Percentiles rank a stretch among this genome's conserved stretches.
These are phyloP conservation scores for Eulemur mongoz DNA, from an alignment of 2,797 vertebrate genomes.

Conservation along the genomic window DNA sequence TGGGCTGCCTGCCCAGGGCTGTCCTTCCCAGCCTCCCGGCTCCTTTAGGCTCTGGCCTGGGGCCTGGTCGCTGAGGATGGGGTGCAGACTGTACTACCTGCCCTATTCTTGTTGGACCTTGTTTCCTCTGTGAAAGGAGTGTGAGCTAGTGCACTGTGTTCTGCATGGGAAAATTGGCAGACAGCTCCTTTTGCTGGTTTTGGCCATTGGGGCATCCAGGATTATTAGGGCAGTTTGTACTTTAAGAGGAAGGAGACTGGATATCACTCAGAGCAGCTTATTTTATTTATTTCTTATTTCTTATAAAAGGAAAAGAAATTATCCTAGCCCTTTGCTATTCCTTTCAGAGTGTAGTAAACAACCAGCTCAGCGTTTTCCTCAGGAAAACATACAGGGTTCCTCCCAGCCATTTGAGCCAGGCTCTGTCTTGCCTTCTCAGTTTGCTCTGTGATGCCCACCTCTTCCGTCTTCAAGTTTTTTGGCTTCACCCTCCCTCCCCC, in stretches of 20 bases:
- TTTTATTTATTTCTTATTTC: conserved; percentile 55
- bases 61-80: neutral
- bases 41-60: neutral
- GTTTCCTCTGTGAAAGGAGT: neutral
- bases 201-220: conserved; percentile 9
- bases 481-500: neutral
- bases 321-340: neutral
- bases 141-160: neutral
- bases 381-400: neutral
- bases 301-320: conserved; percentile 10
- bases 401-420: neutral
- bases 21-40: neutral
- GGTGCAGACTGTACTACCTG: neutral
- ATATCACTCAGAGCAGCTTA: conserved; percentile 43
- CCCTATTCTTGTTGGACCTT: neutral
- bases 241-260: conserved; percentile 34
- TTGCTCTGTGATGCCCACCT: neutral
- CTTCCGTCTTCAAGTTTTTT: neutral
- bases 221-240: conserved; percentile 57
- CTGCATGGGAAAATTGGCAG: neutral
- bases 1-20: neutral
- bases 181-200: neutral
- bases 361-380: neutral
- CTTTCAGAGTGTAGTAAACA: neutral
- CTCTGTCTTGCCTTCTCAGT: neutral